A percentile compares a stretch with the other conserved stretches of the same genome.
These are phyloP conservation scores for Cantharis rufa DNA, from an alignment of 2,888 invertebrate genomes.

Conservation along the genomic window DNA sequence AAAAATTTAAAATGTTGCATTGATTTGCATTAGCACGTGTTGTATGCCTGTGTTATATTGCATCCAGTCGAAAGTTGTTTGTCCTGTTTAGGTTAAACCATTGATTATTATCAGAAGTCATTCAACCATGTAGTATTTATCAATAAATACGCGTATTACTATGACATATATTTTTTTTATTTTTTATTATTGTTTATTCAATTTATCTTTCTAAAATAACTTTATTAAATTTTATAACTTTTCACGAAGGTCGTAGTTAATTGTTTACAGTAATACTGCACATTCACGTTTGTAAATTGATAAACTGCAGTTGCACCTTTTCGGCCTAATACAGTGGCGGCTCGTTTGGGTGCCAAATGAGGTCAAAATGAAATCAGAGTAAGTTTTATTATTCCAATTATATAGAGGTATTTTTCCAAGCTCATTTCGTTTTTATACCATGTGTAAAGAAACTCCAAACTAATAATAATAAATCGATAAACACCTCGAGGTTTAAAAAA, in stretches of 20 bases:
- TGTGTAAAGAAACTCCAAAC: no score
- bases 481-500: no score
- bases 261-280: background rate
- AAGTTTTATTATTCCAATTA: background rate
- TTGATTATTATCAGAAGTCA: background rate
- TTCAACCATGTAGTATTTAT: background rate
- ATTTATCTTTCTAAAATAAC: background rate
- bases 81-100: background rate
- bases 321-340: background rate
- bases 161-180: background rate
- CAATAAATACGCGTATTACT: background rate
- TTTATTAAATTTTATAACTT: background rate
- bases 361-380: background rate
- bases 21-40: background rate
- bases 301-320: background rate
- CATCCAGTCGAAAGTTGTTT: background rate
- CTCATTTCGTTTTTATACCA: background rate
- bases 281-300: background rate
- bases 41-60: background rate
- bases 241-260: background rate
- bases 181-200: background rate
- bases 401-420: background rate
- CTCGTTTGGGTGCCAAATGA: background rate
- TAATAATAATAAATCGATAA: no score
- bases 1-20: background rate